Evolutionary conservation across 2,113 vertebrate genomes (phyloP), one percentile per base, ranked within the genome.

Genomic region (Spea multiplicata): DNA sequence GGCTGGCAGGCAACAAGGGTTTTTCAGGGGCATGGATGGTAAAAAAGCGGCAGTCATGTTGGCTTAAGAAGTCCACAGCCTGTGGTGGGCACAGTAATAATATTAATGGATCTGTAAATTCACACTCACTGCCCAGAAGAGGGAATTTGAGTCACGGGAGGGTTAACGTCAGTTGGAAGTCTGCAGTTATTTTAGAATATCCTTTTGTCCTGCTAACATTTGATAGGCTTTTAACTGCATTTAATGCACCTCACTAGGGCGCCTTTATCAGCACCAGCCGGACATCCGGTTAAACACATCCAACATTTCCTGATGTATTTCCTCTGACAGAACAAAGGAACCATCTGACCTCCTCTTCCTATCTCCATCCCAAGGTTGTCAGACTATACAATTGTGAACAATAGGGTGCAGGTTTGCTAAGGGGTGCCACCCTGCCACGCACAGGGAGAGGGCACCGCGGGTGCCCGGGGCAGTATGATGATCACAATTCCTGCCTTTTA

Each of bases 301-400:
- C 62, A 73, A 64, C 64, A 47, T 46, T 80, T 80, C 77, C 77
- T 80, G 77, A 73, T 66, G 61, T 55, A 65, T 70, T 79, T 79
- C 76, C 76, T 79, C 49, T 80, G 44, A 47, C 44, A 57, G 71
- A 80, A 80, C 77, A 80, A 80, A 73, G 70, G 65, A 50, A 73
- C 62, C 64, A 73, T 72, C 46, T 73, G 71, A 73, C 77, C 49
- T 64, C 57, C 6, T 67, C 67, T 73, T 72, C 64, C 52, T 55
- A 50, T 61, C 50, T 50, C 69, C 50, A 66, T 73, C 44, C 76
- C 45, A 45, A 46, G 17, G 45, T 6, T 48, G 48, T 16, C 44
- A 46, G 45, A 55, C 49, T 8, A 53, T 47, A 66, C 7, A 52
- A 55, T 6, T 47, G 50, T n/a, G 71, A 72, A 67, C 30, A 73